Conservation (phyloP, 2,797 vertebrate genomes). For the Erpetoichthys calabaricus region DNA sequence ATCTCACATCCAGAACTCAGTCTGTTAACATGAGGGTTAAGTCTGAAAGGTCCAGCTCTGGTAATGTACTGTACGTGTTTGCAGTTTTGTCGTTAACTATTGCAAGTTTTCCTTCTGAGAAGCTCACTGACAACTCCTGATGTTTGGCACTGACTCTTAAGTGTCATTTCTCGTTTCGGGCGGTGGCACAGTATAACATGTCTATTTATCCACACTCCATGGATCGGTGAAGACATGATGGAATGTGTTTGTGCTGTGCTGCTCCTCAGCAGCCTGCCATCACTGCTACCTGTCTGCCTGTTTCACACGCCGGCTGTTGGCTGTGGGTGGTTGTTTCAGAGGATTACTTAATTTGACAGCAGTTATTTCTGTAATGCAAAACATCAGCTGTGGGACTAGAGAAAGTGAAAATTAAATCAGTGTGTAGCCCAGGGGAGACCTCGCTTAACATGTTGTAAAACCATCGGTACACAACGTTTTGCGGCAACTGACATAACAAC, state of each 20-base stretch:
- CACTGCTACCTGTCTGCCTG: slow-evolving; percentile 45
- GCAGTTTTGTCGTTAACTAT: too few species aligned
- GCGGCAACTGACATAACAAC: slow-evolving; percentile 10
- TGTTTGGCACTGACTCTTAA: too few species aligned
- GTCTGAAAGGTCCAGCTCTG: too few species aligned
- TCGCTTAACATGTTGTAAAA: slow-evolving; percentile 13
- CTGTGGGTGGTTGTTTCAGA: slow-evolving; percentile 51
- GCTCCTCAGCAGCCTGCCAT: slow-evolving; percentile 23
- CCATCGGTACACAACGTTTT: slow-evolving; percentile 9
- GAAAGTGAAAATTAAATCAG: slow-evolving; percentile 25
- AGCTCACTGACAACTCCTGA: too few species aligned
- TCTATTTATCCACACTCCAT: too few species aligned
- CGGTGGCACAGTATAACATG: too few species aligned
- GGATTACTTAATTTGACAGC: slow-evolving; percentile 59
- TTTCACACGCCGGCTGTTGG: slow-evolving; percentile 17
- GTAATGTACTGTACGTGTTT: too few species aligned
- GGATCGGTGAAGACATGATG: too few species aligned
- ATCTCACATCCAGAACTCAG: too few species aligned
- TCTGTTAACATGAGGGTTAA: too few species aligned
- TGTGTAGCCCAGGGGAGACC: slow-evolving; percentile 20
- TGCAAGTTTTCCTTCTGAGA: too few species aligned
- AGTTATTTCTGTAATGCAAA: slow-evolving; percentile 63
- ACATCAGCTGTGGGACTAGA: slow-evolving; percentile 48
- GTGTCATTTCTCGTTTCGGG: too few species aligned
- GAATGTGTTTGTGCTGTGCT: neutral